Evolutionary conservation across 2,888 invertebrate genomes (phyloP).

Genomic region (Dendrolimus pini): DNA sequence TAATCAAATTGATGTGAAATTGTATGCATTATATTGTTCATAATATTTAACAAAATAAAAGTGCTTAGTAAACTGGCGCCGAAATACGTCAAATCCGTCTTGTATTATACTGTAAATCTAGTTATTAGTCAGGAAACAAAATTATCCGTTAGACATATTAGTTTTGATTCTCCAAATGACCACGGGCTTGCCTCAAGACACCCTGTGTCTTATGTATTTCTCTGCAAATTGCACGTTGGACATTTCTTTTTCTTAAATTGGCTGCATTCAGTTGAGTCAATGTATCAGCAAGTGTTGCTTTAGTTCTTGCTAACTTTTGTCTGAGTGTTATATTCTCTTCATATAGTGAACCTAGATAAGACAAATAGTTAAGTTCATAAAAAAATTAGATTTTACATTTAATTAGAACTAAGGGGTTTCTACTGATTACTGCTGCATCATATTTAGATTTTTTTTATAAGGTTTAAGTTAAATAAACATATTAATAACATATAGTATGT

Average conservation of each 20-base stretch:
- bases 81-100: too few relatives aligned
- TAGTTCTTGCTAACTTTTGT: constrained; percentile 82
- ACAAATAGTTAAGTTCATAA: not conserved
- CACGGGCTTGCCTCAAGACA: constrained; percentile 84
- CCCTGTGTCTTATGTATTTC: constrained; percentile 88
- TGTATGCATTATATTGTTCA: too few relatives aligned
- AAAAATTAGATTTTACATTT: too few relatives aligned
- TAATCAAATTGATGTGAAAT: too few relatives aligned
- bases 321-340: constrained; percentile 84
- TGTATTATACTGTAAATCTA: too few relatives aligned
- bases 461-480: too few relatives aligned
- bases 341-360: constrained; percentile 52
- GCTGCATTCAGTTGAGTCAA: constrained; percentile 84
- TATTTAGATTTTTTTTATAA: too few relatives aligned
- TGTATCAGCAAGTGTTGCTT: constrained; percentile 86
- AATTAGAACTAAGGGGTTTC: too few relatives aligned
- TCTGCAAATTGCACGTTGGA: constrained; percentile 89
- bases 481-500: too few relatives aligned
- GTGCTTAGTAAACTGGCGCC: not conserved
- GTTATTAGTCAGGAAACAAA: too few relatives aligned
- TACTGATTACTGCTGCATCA: too few relatives aligned
- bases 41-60: too few relatives aligned
- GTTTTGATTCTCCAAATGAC: constrained; percentile 78
- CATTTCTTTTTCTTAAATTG: constrained; percentile 87
- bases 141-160: not conserved